Conservation (phyloP, 1,140 invertebrate genomes). For the Aleiodes sp. region DNA sequence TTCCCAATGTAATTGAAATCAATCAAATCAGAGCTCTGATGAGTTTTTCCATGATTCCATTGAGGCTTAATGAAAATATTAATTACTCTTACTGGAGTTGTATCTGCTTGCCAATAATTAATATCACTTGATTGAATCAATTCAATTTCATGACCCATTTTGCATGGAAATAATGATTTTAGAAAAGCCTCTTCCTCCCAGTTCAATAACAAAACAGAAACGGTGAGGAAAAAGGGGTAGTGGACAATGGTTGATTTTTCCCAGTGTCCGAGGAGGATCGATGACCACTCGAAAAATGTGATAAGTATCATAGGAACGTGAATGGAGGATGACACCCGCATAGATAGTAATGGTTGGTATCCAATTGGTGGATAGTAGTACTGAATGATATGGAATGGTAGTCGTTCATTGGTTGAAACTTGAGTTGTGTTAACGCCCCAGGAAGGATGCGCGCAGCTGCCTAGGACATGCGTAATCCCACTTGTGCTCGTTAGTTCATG, state of each 20-base stretch:
- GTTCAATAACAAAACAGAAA: too few relatives aligned
- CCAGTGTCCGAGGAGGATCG: conserved; percentile 43
- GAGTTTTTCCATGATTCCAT: too few relatives aligned
- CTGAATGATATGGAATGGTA: conserved; percentile 32
- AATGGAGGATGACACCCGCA: conserved; percentile 52
- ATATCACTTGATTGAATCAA: too few relatives aligned
- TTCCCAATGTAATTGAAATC: too few relatives aligned
- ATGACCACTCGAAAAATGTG: conserved; percentile 39
- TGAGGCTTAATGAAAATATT: too few relatives aligned
- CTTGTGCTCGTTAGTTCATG: conserved; percentile 28
- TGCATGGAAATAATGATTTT: too few relatives aligned
- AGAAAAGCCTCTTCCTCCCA: too few relatives aligned
- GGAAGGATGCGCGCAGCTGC: conserved; percentile 63
- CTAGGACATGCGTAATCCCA: conserved; percentile 62
- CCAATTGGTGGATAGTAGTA: conserved; percentile 45
- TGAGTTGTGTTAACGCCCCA: conserved; percentile 55
- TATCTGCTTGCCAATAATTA: too few relatives aligned
- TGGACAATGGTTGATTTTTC: conserved; percentile 27
- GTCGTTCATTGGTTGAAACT: conserved; percentile 37
- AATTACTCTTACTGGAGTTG: too few relatives aligned
- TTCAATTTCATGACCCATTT: too few relatives aligned
- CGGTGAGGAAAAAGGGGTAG: background rate
- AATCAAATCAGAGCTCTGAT: too few relatives aligned
- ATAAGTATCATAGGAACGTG: conserved; percentile 19
- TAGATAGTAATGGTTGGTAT: conserved; percentile 43